Percentiles rank a stretch among this genome's conserved stretches.
These are phyloP conservation scores for Sesamia nonagrioides DNA, from an alignment of 1,140 invertebrate genomes.

Conservation along the genomic window DNA sequence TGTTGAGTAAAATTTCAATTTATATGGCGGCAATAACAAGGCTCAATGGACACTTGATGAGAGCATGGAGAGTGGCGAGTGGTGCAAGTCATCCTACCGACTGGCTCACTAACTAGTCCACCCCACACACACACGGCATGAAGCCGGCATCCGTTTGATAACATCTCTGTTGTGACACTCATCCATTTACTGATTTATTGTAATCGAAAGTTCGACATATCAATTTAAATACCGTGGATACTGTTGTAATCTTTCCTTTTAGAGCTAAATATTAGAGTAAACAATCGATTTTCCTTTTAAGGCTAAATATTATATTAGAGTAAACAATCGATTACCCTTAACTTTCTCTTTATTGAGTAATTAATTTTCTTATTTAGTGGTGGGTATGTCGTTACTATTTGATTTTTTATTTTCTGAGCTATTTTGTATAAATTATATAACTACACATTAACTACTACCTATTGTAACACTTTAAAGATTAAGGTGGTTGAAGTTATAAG, in stretches of 20 bases:
- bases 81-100: slow-evolving; percentile 50
- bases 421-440: too few species aligned
- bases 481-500: too few species aligned
- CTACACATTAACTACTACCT: too few species aligned
- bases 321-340: too few species aligned
- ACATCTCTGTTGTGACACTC: slow-evolving; percentile 50
- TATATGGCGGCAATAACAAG: slow-evolving; percentile 52
- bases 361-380: neutral
- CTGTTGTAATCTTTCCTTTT: neutral
- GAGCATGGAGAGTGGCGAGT: slow-evolving; percentile 7
- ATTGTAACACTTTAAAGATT: too few species aligned
- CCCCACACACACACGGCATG: neutral
- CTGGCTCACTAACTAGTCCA: neutral
- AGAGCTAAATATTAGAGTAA: neutral
- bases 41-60: slow-evolving; percentile 45
- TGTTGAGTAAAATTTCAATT: slow-evolving; percentile 66
- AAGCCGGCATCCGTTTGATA: slow-evolving; percentile 14
- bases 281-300: too few species aligned
- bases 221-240: neutral
- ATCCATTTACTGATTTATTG: slow-evolving; percentile 35
- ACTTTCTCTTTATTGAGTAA: too few species aligned
- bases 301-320: too few species aligned
- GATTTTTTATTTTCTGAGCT: too few species aligned
- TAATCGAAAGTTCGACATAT: slow-evolving; percentile 19
- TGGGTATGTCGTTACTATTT: too few species aligned